Percentiles rank a stretch among this genome's conserved stretches.
These are phyloP conservation scores for Masticophis lateralis DNA, from an alignment of 2,797 vertebrate species.

Conservation along the genomic window DNA sequence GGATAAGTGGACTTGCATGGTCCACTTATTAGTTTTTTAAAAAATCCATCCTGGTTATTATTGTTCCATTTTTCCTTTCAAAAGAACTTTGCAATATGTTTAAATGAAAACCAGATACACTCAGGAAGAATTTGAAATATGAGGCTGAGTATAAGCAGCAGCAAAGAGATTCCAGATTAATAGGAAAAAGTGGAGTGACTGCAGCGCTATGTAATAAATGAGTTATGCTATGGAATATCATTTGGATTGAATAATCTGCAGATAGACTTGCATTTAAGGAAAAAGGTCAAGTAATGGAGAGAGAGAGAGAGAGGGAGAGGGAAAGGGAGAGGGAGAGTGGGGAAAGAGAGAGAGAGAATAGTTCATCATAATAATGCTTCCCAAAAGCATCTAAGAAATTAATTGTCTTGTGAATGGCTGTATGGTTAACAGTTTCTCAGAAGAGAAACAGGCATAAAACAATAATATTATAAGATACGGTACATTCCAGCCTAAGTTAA, in stretches of 20 bases:
- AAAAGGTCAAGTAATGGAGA: conserved; percentile 7
- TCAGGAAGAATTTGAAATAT: conserved; percentile 66
- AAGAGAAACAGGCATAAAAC: background rate
- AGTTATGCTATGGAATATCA: conserved; percentile 3
- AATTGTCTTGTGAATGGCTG: background rate
- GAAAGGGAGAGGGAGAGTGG: background rate
- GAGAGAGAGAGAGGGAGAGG: background rate
- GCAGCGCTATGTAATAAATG: conserved; percentile 1
- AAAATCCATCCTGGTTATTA: conserved; percentile 58
- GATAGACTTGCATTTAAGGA: background rate
- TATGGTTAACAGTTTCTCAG: background rate
- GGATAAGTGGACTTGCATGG: conserved; percentile 59
- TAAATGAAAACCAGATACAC: conserved; percentile 69
- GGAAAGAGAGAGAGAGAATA: background rate
- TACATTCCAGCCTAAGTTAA: background rate
- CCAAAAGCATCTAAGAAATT: background rate
- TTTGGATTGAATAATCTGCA: background rate
- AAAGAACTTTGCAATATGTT: conserved; percentile 48
- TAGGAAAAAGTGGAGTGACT: conserved; percentile 36
- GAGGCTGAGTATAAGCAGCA: conserved; percentile 61
- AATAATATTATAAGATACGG: background rate
- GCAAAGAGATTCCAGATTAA: conserved; percentile 56
- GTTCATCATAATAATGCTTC: accelerated
- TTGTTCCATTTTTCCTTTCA: conserved; percentile 16
- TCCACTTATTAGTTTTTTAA: conserved; percentile 64